Evolutionary conservation across 2,113 vertebrate species (phyloP).

Genomic region (Craseonycteris thonglongyai): DNA sequence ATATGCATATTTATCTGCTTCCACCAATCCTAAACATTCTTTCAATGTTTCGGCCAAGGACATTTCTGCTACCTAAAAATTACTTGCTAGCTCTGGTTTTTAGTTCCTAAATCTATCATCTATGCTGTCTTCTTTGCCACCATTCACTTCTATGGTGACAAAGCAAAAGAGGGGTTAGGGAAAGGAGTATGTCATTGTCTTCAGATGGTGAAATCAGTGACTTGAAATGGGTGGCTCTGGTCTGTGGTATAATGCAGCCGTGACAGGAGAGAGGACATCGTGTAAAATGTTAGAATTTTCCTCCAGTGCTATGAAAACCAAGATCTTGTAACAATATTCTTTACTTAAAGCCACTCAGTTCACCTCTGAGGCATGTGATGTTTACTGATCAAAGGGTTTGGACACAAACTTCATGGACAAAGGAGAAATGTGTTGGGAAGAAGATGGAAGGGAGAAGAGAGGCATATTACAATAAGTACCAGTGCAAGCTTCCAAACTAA

Average conservation of each 20-base stretch:
- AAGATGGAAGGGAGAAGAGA: not conserved
- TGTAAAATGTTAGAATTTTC: not conserved
- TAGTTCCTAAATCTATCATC: not conserved
- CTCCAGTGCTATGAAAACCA: not conserved
- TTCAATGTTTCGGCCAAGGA: not conserved
- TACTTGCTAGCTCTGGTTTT: not conserved
- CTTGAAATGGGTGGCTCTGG: not conserved
- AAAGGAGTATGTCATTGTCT: not conserved
- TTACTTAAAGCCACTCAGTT: not conserved
- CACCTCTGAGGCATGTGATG: not conserved
- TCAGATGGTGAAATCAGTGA: not conserved
- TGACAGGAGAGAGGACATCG: not conserved
- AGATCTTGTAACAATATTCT: not conserved
- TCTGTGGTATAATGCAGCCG: too few species aligned
- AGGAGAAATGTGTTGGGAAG: not conserved
- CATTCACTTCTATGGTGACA: constrained; percentile 4
- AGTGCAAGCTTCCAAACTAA: not conserved
- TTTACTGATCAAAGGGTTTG: not conserved
- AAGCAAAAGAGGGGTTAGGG: not conserved
- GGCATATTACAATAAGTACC: not conserved
- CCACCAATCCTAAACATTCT: not conserved
- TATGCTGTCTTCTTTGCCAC: not conserved
- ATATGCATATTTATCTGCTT: not conserved
- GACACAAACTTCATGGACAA: not conserved
- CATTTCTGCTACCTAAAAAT: constrained; percentile 24